These are phyloP conservation scores for Datnioides undecimradiatus DNA, from an alignment of 2,113 vertebrate species.

Conservation along the genomic window DNA sequence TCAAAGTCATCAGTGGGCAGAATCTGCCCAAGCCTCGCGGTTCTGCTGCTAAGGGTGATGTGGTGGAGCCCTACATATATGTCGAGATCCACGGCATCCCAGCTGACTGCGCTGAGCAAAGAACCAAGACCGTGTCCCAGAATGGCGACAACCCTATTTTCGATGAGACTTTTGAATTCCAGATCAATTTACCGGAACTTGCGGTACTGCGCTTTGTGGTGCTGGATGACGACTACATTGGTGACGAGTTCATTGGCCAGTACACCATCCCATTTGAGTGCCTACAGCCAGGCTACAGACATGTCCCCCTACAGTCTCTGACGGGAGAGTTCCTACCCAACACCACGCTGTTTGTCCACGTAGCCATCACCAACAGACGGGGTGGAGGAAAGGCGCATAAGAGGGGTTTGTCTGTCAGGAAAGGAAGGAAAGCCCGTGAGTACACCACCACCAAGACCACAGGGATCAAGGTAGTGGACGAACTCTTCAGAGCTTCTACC, in stretches of 20 bases:
- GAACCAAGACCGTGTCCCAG: slow-evolving; percentile 92
- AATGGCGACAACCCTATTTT: slow-evolving; percentile 93
- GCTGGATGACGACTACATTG: slow-evolving; percentile 93
- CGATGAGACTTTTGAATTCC: slow-evolving; percentile 94
- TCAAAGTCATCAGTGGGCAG: slow-evolving; percentile 94
- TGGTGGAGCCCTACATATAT: slow-evolving; percentile 93
- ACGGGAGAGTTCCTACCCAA: slow-evolving; percentile 90
- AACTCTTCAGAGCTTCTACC: slow-evolving; percentile 91
- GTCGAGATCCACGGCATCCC: slow-evolving; percentile 94
- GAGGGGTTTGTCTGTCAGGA: slow-evolving; percentile 89
- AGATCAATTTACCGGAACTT: slow-evolving; percentile 93
- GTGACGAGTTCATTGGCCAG: slow-evolving; percentile 95
- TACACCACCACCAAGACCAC: slow-evolving; percentile 92
- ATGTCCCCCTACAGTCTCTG: slow-evolving; percentile 91
- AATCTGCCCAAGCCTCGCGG: slow-evolving; percentile 93
- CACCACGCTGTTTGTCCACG: slow-evolving; percentile 91
- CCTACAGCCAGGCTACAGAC: slow-evolving; percentile 92
- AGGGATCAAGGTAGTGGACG: slow-evolving; percentile 92
- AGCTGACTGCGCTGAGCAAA: slow-evolving; percentile 91
- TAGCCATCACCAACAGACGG: slow-evolving; percentile 92
- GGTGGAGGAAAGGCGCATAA: slow-evolving; percentile 91
- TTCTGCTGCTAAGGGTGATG: slow-evolving; percentile 93
- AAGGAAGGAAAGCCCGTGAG: slow-evolving; percentile 89
- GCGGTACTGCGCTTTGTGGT: slow-evolving; percentile 91
- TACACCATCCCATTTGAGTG: slow-evolving; percentile 96